These are phyloP conservation scores for Eulimnadia texana DNA, from an alignment of 1,140 invertebrate species.

Conservation along the genomic window DNA sequence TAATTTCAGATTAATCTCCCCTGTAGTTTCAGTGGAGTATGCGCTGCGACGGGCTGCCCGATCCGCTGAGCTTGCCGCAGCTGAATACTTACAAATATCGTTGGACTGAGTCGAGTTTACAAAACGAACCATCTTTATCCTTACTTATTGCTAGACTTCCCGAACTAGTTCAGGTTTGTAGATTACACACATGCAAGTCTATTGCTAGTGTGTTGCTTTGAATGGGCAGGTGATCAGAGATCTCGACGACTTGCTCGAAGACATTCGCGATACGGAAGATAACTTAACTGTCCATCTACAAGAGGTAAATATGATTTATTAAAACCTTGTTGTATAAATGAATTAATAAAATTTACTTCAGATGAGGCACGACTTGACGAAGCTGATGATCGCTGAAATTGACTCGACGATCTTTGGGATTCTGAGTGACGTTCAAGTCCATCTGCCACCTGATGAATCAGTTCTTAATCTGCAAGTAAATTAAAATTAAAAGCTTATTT, in stretches of 20 bases:
- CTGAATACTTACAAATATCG: constrained; percentile 14
- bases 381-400: not conserved
- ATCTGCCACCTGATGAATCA: constrained; percentile 8
- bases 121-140: constrained; percentile 4
- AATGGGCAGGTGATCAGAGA: constrained; percentile 10
- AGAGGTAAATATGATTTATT: not conserved
- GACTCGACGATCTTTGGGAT: constrained; percentile 1
- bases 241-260: constrained; percentile 14
- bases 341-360: not conserved
- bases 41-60: constrained; percentile 15
- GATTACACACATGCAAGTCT: not conserved
- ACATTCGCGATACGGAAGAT: constrained; percentile 1
- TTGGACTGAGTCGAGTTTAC: constrained; percentile 4
- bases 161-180: constrained; percentile 5
- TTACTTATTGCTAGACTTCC: not conserved
- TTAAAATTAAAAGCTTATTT: not conserved
- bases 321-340: not conserved
- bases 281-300: not conserved
- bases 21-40: constrained; percentile 16
- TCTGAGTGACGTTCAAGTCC: constrained; percentile 6
- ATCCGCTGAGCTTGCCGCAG: constrained; percentile 11
- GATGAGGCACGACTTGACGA: constrained; percentile 1
- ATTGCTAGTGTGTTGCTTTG: not conserved
- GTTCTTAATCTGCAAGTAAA: constrained; percentile 5
- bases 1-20: not conserved